A percentile compares a stretch with the other conserved stretches of the same genome.
Evolutionary conservation across 35 echinoderm and acorn worm species (phyloP).

Genomic region (Strongylocentrotus purpuratus): DNA sequence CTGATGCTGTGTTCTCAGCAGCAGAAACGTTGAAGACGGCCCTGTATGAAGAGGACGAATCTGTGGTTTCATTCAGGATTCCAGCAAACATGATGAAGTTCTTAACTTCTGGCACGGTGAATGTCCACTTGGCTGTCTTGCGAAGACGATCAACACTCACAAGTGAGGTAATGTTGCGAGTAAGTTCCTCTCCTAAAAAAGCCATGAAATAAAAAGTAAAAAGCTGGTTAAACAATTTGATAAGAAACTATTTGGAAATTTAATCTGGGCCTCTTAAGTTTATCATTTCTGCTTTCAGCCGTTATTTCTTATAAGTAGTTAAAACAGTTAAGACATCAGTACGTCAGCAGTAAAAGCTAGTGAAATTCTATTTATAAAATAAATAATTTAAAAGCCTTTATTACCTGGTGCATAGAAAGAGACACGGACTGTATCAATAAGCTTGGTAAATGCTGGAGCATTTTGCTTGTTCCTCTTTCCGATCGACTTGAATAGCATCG

Average conservation of each 20-base stretch:
- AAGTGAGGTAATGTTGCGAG: constrained; percentile 71
- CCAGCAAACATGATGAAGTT: constrained; percentile 81
- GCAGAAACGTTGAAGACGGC: constrained; percentile 78
- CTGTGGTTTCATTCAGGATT: constrained; percentile 67
- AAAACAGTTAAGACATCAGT: too few species aligned
- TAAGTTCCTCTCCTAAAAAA: constrained; percentile 67
- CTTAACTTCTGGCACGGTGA: constrained; percentile 86
- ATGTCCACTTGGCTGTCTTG: constrained; percentile 82
- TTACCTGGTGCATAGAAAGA: constrained; percentile 96
- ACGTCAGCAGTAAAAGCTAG: too few species aligned
- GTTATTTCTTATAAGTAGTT: too few species aligned
- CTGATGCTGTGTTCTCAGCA: constrained; percentile 67
- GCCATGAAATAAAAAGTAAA: neutral
- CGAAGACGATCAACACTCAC: constrained; percentile 74
- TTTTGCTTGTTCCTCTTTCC: constrained; percentile 45
- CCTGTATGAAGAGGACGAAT: constrained; percentile 44
- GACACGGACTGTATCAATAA: constrained; percentile 82
- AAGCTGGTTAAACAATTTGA: too few species aligned
- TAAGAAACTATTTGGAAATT: too few species aligned
- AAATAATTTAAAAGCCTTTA: neutral
- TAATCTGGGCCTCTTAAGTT: too few species aligned
- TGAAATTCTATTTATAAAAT: too few species aligned
- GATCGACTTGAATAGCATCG: constrained; percentile 37
- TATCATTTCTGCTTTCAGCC: too few species aligned
- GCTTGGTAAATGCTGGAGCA: constrained; percentile 22